Percentiles rank a stretch among this genome's conserved stretches.
These are phyloP conservation scores for Nerophis lumbriciformis DNA, from an alignment of 2,113 vertebrate genomes.

Conservation along the genomic window DNA sequence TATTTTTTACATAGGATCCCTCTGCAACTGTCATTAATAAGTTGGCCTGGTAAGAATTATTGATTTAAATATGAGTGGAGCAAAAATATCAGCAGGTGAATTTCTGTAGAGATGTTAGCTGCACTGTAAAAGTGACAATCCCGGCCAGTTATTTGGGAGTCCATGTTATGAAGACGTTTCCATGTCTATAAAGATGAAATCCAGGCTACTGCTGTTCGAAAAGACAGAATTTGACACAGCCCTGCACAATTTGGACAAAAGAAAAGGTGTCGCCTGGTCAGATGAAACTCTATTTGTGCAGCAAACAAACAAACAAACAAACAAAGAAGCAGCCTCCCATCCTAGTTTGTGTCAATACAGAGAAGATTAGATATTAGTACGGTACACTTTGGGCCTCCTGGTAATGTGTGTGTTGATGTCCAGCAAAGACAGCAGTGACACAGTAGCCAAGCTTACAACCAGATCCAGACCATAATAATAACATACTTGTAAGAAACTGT, in stretches of 20 bases:
- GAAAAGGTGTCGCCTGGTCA: not conserved
- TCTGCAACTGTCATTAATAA: conserved; percentile 7
- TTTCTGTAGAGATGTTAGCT: not conserved
- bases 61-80: conserved; percentile 1
- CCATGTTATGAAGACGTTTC: too few relatives aligned
- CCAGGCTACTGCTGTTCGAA: not conserved
- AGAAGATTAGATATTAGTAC: not conserved
- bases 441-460: conserved; percentile 17
- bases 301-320: conserved; percentile 2
- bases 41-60: conserved; percentile 5
- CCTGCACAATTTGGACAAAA: not conserved
- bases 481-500: conserved; percentile 30
- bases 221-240: not conserved
- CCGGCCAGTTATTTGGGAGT: not conserved
- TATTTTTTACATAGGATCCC: not conserved
- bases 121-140: not conserved
- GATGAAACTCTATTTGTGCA: not conserved
- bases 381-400: not conserved
- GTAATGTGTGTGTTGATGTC: conserved; percentile 11
- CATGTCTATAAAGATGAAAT: conserved; percentile 1
- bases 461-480: conserved; percentile 36
- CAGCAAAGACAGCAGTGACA: conserved; percentile 7
- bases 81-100: not conserved
- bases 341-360: conserved; percentile 1
- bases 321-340: not conserved